Evolutionary conservation across 1,140 invertebrate genomes (phyloP).

Genomic region (Nephila pilipes): DNA sequence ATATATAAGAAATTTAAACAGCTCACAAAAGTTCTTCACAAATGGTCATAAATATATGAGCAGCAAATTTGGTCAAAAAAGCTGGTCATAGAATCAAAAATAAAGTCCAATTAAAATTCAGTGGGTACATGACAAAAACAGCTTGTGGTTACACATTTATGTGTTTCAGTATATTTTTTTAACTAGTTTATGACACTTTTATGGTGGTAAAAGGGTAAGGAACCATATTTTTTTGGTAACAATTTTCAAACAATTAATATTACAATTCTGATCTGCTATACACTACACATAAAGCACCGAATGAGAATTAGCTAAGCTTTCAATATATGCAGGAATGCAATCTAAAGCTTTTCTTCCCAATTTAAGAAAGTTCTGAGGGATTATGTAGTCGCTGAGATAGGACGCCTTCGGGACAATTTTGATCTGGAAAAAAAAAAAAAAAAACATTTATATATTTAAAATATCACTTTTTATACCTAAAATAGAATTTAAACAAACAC

Average conservation of each 20-base stretch:
- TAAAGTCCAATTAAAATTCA: constrained; percentile 43
- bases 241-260: constrained; percentile 53
- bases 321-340: constrained; percentile 73
- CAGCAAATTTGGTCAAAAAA: constrained; percentile 1
- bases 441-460: no score
- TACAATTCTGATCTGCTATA: constrained; percentile 71
- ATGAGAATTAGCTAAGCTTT: constrained; percentile 74
- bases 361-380: constrained; percentile 42
- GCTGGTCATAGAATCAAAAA: constrained; percentile 14
- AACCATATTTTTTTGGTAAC: constrained; percentile 56
- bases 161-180: constrained; percentile 19
- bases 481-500: no score
- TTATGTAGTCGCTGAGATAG: constrained; percentile 62
- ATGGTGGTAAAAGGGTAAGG: constrained; percentile 49
- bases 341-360: constrained; percentile 63
- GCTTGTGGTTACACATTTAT: constrained; percentile 26
- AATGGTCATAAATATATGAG: constrained; percentile 18
- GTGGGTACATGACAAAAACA: not conserved
- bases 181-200: constrained; percentile 49
- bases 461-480: no score
- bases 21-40: constrained; percentile 28
- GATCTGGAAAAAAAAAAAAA: constrained; percentile 62
- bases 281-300: constrained; percentile 76
- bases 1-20: constrained; percentile 47
- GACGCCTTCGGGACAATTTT: constrained; percentile 69